These are phyloP conservation scores for Tachina grossa DNA, from an alignment of 2,888 invertebrate species.

Conservation along the genomic window DNA sequence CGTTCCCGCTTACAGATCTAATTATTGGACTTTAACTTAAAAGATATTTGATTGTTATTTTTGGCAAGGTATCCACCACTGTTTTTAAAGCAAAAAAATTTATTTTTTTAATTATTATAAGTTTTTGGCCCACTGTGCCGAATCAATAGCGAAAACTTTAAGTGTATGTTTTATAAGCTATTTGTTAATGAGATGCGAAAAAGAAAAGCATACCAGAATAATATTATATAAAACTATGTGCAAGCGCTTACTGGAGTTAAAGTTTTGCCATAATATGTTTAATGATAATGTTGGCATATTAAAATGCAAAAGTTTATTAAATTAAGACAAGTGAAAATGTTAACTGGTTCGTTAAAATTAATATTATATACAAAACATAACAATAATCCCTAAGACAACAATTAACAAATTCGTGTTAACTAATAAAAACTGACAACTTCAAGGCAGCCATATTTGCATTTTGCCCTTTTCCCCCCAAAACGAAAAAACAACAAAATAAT, in stretches of 20 bases:
- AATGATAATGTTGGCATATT: slow-evolving; percentile 64
- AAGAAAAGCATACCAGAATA: not conserved
- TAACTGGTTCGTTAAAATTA: slow-evolving; percentile 8
- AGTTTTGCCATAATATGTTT: slow-evolving; percentile 17
- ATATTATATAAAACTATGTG: not conserved
- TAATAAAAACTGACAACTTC: not conserved
- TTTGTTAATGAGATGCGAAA: slow-evolving; percentile 11
- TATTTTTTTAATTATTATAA: not conserved
- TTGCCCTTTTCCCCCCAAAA: not conserved
- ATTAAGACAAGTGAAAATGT: slow-evolving; percentile 24
- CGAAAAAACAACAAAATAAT: not conserved
- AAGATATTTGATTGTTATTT: no score
- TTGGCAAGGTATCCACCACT: no score
- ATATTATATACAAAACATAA: not conserved
- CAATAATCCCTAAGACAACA: slow-evolving; percentile 1
- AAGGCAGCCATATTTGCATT: not conserved
- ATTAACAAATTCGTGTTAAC: not conserved
- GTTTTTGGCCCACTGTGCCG: not conserved
- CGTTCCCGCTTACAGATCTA: no score
- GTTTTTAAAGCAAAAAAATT: no score
- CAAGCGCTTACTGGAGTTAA: not conserved
- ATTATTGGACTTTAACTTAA: no score
- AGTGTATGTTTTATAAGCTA: not conserved
- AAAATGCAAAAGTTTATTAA: slow-evolving; percentile 47
- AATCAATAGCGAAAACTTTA: not conserved